A percentile compares a stretch with the other conserved stretches of the same genome.
Conservation (phyloP, 1,140 invertebrate genomes). For the Drosophila kohkoa region DNA sequence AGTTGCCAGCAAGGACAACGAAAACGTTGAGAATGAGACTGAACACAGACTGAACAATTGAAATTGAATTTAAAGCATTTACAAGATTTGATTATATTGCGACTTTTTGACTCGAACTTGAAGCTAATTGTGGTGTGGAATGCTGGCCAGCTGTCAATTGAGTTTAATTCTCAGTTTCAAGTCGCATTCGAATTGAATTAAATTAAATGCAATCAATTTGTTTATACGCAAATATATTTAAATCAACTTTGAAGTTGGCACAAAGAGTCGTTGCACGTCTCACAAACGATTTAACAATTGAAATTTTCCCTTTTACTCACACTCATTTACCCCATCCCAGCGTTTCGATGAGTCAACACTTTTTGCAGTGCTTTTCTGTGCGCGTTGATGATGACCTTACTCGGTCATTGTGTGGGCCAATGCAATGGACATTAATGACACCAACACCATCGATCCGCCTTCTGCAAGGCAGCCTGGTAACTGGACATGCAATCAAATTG, state of each 20-base stretch:
- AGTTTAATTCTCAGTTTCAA: slow-evolving; percentile 73
- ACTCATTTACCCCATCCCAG: background rate
- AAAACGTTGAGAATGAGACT: background rate
- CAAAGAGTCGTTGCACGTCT: slow-evolving; percentile 23
- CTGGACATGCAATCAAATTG: slow-evolving; percentile 44
- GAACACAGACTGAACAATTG: slow-evolving; percentile 51
- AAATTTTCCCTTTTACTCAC: background rate
- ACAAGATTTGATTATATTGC: slow-evolving; percentile 79
- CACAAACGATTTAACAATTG: slow-evolving; percentile 38
- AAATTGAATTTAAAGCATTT: slow-evolving; percentile 75
- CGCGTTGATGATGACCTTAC: slow-evolving; percentile 29
- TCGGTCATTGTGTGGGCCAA: slow-evolving; percentile 6
- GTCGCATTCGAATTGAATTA: slow-evolving; percentile 67
- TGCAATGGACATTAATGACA: slow-evolving; percentile 57
- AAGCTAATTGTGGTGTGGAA: slow-evolving; percentile 38
- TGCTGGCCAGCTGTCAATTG: slow-evolving; percentile 55
- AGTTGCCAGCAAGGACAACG: slow-evolving; percentile 35
- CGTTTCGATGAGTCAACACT: slow-evolving; percentile 60
- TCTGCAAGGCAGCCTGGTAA: slow-evolving; percentile 22
- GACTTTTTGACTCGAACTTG: slow-evolving; percentile 62
- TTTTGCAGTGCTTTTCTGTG: slow-evolving; percentile 41
- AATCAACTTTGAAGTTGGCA: slow-evolving; percentile 60
- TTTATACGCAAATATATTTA: slow-evolving; percentile 79
- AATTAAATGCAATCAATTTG: slow-evolving; percentile 83
- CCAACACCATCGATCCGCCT: slow-evolving; percentile 9